Percentiles rank a stretch among this genome's conserved stretches.
These are phyloP conservation scores for Genyomyrus donnyi DNA, from an alignment of 2,113 vertebrate genomes.

Conservation along the genomic window DNA sequence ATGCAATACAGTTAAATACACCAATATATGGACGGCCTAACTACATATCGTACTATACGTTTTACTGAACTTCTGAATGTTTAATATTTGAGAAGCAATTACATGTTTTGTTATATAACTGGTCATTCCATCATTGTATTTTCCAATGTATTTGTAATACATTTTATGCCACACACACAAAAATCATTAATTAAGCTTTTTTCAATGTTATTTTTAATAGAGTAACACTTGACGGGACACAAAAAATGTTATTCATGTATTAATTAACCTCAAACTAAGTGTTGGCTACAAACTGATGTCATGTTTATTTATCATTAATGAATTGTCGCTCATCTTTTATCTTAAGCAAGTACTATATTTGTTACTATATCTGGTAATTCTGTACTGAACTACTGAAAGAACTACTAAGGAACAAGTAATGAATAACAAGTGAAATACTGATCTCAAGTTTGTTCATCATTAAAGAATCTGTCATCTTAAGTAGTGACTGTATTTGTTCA, in stretches of 20 bases:
- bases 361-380: too few relatives aligned
- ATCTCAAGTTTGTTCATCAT: too few relatives aligned
- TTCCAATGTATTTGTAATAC: neutral
- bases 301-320: too few relatives aligned
- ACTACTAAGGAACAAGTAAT: too few relatives aligned
- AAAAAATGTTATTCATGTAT: neutral
- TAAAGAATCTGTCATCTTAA: too few relatives aligned
- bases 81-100: neutral
- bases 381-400: too few relatives aligned
- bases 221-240: neutral
- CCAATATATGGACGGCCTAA: neutral
- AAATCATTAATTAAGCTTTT: neutral
- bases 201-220: neutral
- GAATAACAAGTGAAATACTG: too few relatives aligned
- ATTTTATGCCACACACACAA: neutral
- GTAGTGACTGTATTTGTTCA: too few relatives aligned
- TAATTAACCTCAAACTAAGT: neutral
- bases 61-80: neutral
- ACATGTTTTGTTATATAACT: neutral
- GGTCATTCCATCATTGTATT: neutral
- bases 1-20: conserved; percentile 4
- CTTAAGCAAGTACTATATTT: too few relatives aligned
- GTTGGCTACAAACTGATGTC: too few relatives aligned
- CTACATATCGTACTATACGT: neutral
- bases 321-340: too few relatives aligned